These are phyloP conservation scores for Aleiodes alternator DNA, from an alignment of 2,888 invertebrate species.

Conservation along the genomic window DNA sequence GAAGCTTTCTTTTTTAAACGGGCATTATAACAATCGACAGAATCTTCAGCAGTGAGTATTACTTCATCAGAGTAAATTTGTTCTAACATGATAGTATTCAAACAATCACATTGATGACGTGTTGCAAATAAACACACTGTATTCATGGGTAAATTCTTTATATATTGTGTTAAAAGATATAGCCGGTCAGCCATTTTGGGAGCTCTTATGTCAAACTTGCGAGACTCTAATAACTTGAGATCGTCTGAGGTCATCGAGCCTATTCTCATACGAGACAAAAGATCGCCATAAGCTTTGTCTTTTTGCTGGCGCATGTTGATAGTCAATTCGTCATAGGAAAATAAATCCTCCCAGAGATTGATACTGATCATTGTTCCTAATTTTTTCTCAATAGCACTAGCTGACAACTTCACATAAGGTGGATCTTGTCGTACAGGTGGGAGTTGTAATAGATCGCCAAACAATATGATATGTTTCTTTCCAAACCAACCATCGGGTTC, in stretches of 20 bases:
- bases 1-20: conserved; percentile 48
- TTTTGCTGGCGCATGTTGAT: conserved; percentile 40
- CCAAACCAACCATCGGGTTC: too few species aligned
- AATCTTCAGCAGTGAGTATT: conserved; percentile 53
- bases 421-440: too few species aligned
- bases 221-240: conserved; percentile 29
- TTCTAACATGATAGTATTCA: conserved; percentile 64
- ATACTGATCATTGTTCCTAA: conserved; percentile 41
- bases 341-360: conserved; percentile 26
- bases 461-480: too few species aligned
- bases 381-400: too few species aligned
- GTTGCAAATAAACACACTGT: conserved; percentile 64
- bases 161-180: conserved; percentile 53
- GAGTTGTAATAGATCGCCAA: too few species aligned
- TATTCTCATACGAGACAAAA: conserved; percentile 51
- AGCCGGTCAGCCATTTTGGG: conserved; percentile 44
- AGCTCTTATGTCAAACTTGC: conserved; percentile 40
- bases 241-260: conserved; percentile 32
- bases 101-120: conserved; percentile 59
- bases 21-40: conserved; percentile 48
- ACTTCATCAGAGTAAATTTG: conserved; percentile 57
- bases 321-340: conserved; percentile 37
- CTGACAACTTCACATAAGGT: too few species aligned
- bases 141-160: conserved; percentile 56
- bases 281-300: not conserved